Base-by-base conservation (phyloP, 2,113 vertebrate genomes). In the Hypanus sabinus region DNA sequence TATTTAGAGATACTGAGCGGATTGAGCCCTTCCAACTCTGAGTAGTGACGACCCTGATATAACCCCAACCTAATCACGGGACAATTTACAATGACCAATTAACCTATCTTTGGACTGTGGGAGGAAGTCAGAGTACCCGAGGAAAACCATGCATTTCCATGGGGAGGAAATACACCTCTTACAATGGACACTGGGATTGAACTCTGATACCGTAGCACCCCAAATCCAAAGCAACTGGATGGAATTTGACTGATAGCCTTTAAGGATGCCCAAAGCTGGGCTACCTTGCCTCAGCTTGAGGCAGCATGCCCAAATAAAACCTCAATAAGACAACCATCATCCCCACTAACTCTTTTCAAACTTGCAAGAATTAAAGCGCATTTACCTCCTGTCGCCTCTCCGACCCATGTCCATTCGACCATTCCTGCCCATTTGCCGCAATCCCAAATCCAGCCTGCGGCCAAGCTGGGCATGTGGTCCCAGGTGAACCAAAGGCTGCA, bases 401-500 rank as follows among this genome's bases (percentile, higher is more conserved):
- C 90, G n/a, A 36, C 90, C 90, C n/a, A 92, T 92, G 33, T 92
- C 90, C 90, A 92, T 92, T 10, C 90, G 90, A 5, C 90, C 90
- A 71, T 92, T 92, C 33, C 90, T 71, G 16, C 94, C 95, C 14
- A 95, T 94, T 2, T 90, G 79, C 95, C 96, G 95, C 3, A 94
- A 92, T 1, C 95, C 95, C 81, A 94, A 95, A 7, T 94, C 95
- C 14, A 83, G 85, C 36, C 94, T 94, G 94, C 95, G 95, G 5
- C 94, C 94, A 36, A 95, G 83, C 33, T 95, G 95, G 77, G 14
- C 62, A 10, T 94, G 94, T 8, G 94, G 77, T 1, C 76, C 33
- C 75, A 95, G 94, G 60, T 95, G 95, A 83, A 94, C 94, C 70
- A 95, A 94, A n/a, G 95, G 94, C 94, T 95, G 95, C 70, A 95